Evolutionary conservation across 2,113 vertebrate genomes (phyloP), one percentile per base, ranked within the genome.

Genomic region (Chinchilla lanigera): DNA sequence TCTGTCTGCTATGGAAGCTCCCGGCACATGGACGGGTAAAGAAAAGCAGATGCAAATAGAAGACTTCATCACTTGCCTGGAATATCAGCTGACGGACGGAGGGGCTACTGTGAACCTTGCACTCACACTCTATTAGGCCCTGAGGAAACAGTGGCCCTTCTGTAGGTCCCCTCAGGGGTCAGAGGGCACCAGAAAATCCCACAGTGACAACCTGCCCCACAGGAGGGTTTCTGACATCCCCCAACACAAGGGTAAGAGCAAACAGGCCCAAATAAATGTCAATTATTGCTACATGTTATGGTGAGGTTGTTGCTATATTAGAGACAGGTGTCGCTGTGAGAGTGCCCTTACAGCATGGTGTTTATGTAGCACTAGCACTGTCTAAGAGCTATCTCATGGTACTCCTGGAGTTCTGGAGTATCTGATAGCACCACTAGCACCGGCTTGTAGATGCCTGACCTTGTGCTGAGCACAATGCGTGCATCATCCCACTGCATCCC

Each of bases 371-470:
- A 13, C 35, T 20, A 33, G 33, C 30, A 2, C 44, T 1, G 12
- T 1, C 20, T 14, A 5, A 11, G 19, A 52, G 54, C 20, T 10
- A 33, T 11, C 56, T 47, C 5, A 5, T 4, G 35, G 65, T 22
- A 10, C 26, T 33, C 4, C 67, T 6, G 35, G 41, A 73, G 50
- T 24, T 1, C 67, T 50, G 38, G 67, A 24, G 52, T 24, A 12
- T 8, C 56, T 2, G 3, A 6, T 5, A 16, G 33, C 3, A 4
- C 24, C 1, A 0, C 33, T 16, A 10, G 44, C 6, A 0, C 69
- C 30, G 8, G 0, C 22, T 7, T 33, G 20, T 12, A 16, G 11
- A 8, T 1, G 24, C 38, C 3, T 0, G n/a, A n/a, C 24, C 60
- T 50, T 6, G 1, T 4, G 88, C 41, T 35, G 5, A 28, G 5